Conservation (phyloP, 37 sponge, comb jelly and placozoan genomes). For the Mnemiopsis leidyi region DNA sequence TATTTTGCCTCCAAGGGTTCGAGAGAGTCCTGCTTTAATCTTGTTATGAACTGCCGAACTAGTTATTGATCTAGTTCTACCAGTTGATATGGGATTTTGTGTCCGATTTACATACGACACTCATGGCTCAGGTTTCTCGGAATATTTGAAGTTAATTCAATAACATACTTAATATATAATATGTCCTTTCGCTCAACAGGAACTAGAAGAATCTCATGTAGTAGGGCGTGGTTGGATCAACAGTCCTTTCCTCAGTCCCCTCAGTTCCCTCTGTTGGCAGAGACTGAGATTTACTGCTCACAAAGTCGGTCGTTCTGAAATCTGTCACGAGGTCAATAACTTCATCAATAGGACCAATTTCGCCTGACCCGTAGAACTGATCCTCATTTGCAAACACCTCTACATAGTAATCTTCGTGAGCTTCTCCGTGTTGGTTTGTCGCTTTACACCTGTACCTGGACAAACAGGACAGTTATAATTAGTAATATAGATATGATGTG, state of each 20-base stretch:
- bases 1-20: no score
- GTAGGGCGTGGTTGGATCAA: not conserved
- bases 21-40: no score
- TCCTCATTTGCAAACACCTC: not conserved
- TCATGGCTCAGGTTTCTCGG: no score
- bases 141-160: no score
- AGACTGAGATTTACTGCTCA: not conserved
- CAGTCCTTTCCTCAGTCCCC: not conserved
- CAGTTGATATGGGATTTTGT: no score
- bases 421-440: not conserved
- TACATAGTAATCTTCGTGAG: constrained; percentile 18
- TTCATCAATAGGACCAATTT: not conserved
- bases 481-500: no score
- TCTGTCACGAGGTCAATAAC: not conserved
- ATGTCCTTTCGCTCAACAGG: no score
- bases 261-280: not conserved
- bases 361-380: not conserved
- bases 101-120: no score
- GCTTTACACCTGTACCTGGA: constrained; percentile 43
- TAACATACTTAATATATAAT: no score
- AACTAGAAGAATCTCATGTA: not conserved
- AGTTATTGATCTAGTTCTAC: no score
- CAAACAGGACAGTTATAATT: no score
- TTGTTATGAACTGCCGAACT: no score
- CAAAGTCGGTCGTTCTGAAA: not conserved